These are phyloP conservation scores for Bombus balteatus DNA, from an alignment of 1,140 invertebrate species.

Conservation along the genomic window DNA sequence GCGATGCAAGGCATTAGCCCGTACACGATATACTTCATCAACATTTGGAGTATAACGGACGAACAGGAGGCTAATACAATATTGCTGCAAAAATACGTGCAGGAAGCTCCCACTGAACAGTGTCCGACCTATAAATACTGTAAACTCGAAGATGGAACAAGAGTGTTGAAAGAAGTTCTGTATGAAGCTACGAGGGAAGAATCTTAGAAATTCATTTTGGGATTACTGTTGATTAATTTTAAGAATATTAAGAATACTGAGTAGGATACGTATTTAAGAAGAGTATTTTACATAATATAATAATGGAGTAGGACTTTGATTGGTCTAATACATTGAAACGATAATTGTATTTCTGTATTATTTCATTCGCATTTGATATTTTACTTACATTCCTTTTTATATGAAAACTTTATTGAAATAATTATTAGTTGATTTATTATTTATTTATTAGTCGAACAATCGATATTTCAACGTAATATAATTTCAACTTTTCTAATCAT, in stretches of 20 bases:
- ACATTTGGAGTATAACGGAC: slow-evolving; percentile 68
- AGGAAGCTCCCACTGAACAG: not conserved
- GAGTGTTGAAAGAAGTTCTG: slow-evolving; percentile 63
- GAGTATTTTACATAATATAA: not conserved
- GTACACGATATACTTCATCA: slow-evolving; percentile 70
- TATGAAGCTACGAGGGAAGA: not conserved
- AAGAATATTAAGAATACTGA: not conserved
- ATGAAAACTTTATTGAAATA: accelerated
- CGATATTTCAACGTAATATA: not conserved
- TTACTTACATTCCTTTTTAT: not conserved
- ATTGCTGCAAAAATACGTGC: slow-evolving; percentile 19
- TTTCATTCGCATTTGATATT: not conserved
- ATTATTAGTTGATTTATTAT: not conserved
- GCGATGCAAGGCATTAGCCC: slow-evolving; percentile 23
- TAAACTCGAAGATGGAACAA: slow-evolving; percentile 63
- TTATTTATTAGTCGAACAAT: not conserved
- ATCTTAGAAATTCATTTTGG: not conserved
- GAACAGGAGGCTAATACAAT: slow-evolving; percentile 53
- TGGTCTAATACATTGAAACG: not conserved
- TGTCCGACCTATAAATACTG: slow-evolving; percentile 61
- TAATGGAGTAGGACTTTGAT: not conserved
- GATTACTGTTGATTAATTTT: not conserved
- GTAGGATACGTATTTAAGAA: not conserved
- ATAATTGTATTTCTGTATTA: not conserved
- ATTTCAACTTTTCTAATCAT: not conserved